Percentiles rank a stretch among this genome's conserved stretches.
Evolutionary conservation across 37 sponge, comb jelly and placozoan genomes (phyloP).

Genomic region (Lycopodina hypogea): DNA sequence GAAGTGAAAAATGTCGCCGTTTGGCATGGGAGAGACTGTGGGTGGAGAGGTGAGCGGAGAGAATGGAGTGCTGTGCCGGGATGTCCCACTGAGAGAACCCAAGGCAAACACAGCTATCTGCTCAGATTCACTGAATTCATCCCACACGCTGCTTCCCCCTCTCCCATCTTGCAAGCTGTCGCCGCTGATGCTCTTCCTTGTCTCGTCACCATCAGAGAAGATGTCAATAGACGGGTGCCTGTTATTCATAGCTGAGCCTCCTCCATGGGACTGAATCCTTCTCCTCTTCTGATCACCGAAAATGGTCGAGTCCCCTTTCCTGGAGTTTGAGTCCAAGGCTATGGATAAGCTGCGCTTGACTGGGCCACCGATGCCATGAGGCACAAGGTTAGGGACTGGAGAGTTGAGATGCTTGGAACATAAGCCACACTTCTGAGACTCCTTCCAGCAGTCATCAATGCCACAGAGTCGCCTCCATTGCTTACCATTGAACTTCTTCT

Average conservation of each 20-base stretch:
- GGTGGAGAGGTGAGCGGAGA: constrained; percentile 33
- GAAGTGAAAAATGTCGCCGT: constrained; percentile 35
- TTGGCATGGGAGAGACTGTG: constrained; percentile 20
- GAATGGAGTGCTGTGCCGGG: constrained; percentile 37
- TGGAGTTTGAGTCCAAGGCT: constrained; percentile 20
- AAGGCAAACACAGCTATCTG: constrained; percentile 55
- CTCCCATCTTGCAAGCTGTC: constrained; percentile 19
- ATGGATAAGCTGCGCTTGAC: constrained; percentile 47
- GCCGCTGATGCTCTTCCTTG: constrained; percentile 8
- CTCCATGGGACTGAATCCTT: constrained; percentile 26
- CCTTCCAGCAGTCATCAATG: constrained; percentile 67
- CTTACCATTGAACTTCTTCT: constrained; percentile 75
- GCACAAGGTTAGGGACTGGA: constrained; percentile 33
- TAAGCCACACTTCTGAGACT: constrained; percentile 64
- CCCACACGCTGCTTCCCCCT: constrained; percentile 30
- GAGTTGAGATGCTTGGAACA: constrained; percentile 72
- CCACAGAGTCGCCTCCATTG: constrained; percentile 69
- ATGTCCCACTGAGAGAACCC: constrained; percentile 39
- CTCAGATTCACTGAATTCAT: constrained; percentile 60
- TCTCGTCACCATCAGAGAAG: constrained; percentile 12
- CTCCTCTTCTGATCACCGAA: constrained; percentile 2
- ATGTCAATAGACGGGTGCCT: constrained; percentile 19
- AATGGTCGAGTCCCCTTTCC: neutral
- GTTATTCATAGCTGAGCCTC: neutral
- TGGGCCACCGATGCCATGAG: neutral